Evolutionary conservation across 2,113 vertebrate species (phyloP).

Genomic region (Ibidorhyncha struthersii): DNA sequence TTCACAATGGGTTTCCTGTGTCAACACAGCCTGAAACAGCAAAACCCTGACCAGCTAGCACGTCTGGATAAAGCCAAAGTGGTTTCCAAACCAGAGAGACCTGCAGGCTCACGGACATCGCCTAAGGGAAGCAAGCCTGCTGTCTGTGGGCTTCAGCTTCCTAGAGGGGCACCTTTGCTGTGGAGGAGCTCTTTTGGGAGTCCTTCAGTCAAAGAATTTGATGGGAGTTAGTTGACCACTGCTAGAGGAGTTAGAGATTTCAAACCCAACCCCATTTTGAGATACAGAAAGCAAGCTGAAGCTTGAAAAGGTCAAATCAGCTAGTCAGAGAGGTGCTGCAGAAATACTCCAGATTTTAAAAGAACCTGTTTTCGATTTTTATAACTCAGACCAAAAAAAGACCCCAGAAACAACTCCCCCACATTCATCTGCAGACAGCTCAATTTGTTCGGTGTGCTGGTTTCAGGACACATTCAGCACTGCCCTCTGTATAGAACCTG

Average conservation of each 20-base stretch:
- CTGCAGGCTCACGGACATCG: neutral
- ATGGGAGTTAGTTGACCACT: neutral
- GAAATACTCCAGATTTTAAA: neutral
- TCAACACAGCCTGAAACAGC: neutral
- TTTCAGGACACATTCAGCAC: neutral
- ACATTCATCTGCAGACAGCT: neutral
- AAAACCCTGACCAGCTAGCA: neutral
- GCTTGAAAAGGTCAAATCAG: neutral
- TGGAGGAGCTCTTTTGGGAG: neutral
- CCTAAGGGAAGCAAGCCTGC: neutral
- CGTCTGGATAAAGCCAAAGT: accelerated
- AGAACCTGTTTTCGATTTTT: neutral
- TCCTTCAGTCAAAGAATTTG: neutral
- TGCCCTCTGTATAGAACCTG: neutral
- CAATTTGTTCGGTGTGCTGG: neutral
- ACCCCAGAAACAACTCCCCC: neutral
- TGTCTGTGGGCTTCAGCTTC: neutral
- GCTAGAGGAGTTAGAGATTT: neutral
- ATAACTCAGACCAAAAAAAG: accelerated
- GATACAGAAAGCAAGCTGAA: neutral
- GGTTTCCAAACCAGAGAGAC: neutral
- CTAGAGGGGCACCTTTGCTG: neutral
- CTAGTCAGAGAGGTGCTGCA: neutral
- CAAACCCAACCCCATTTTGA: neutral
- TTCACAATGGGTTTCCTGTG: neutral